Evolutionary conservation across 2,113 vertebrate genomes (phyloP), one percentile per base, ranked within the genome.

Genomic region (Syngnathus floridae): DNA sequence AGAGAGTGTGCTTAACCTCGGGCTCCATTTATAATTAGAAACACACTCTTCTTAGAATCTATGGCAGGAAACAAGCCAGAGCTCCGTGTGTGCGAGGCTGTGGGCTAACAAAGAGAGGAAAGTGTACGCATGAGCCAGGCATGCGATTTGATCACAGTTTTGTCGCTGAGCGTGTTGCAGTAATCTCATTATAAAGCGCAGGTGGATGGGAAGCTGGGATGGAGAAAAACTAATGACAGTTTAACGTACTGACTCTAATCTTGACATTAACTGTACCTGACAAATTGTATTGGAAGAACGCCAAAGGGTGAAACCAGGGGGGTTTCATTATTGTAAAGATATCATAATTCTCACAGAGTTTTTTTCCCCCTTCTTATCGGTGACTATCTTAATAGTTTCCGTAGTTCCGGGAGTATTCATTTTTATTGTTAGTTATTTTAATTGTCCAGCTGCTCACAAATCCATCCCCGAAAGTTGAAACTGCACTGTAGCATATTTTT

Each of bases 71-170:
- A 69, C 74, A 11, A 62, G 65, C 62, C 52, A 19, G 72, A 79
- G 69, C 75, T 81, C 61, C 67, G 60, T 78, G 71, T 80, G 75
- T 26, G 48, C 4, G 38, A 58, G 69, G 69, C 60, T 51, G 69
- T 19, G 52, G 64, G 37, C 54, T 83, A 86, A 91, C 90, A 91
- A 91, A 90, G 82, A 84, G 76, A 90, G 90, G 88, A 88, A 91
- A 87, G 83, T 78, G 74, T 69, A 78, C 74, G 72, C 81, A 89
- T 81, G 74, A 77, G 74, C 74, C 76, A 78, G 67, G 79, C 83
- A 83, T 85, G 86, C 59, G 38, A 77, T 64, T 64, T 68, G 85
- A 86, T 88, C 76, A 83, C 70, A 69, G 67, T 69, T 48, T 70
- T 71, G 67, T 74, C 66, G 82, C 78, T 67, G 59, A 66, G 72